Evolutionary conservation across 2,113 vertebrate species (phyloP).

Genomic region (Indicator maculatus): DNA sequence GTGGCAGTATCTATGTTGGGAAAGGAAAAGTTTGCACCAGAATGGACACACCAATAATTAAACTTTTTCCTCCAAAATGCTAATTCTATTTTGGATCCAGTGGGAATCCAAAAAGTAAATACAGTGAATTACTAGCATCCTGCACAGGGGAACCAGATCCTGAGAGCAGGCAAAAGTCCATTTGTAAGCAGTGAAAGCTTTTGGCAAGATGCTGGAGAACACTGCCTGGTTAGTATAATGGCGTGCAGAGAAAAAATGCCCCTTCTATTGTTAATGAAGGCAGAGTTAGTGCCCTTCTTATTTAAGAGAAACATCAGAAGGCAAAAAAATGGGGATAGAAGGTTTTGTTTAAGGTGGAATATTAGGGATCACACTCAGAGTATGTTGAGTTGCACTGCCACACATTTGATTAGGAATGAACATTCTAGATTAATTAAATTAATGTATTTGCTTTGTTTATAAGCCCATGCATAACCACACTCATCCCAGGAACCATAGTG

Average conservation of each 20-base stretch:
- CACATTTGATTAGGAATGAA: not conserved
- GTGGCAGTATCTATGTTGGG: not conserved
- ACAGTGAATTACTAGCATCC: not conserved
- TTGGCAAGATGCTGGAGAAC: not conserved
- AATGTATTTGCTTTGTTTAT: not conserved
- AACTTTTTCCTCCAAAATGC: not conserved
- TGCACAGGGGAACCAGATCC: not conserved
- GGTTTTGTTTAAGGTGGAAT: not conserved
- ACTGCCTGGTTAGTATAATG: not conserved
- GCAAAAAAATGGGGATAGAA: not conserved
- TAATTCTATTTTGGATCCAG: not conserved
- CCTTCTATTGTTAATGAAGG: not conserved
- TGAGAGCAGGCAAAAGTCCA: not conserved
- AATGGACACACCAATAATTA: not conserved
- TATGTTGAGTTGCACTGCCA: accelerated
- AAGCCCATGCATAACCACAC: not conserved
- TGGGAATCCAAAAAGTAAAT: not conserved
- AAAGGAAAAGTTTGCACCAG: not conserved
- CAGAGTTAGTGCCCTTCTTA: not conserved
- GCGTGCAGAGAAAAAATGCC: not conserved
- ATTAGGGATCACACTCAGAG: not conserved
- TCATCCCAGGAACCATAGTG: not conserved
- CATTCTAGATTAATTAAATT: not conserved
- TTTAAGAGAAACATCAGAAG: not conserved
- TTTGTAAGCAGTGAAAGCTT: not conserved